Percentiles rank a stretch among this genome's conserved stretches.
These are phyloP conservation scores for Syngnathoides biaculeatus DNA, from an alignment of 2,113 vertebrate genomes.

Conservation along the genomic window DNA sequence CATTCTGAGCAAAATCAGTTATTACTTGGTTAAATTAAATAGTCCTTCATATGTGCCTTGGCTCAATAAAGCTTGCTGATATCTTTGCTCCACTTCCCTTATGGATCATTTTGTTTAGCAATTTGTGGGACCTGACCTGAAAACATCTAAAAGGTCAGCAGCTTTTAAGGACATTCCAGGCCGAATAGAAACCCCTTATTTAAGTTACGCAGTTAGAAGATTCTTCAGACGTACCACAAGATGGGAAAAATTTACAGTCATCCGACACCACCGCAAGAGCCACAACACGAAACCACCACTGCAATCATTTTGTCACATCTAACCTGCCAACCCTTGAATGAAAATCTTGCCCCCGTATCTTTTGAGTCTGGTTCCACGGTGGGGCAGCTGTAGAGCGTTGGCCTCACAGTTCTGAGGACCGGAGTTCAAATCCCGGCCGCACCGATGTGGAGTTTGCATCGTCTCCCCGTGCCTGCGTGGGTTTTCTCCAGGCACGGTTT, in stretches of 20 bases:
- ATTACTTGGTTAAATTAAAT: too few relatives aligned
- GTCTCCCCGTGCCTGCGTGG: too few relatives aligned
- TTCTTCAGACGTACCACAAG: slow-evolving; percentile 30
- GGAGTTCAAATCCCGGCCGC: too few relatives aligned
- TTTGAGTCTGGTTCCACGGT: too few relatives aligned
- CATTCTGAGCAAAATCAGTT: too few relatives aligned
- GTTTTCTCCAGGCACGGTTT: too few relatives aligned
- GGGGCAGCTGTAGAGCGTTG: too few relatives aligned
- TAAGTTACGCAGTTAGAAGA: slow-evolving; percentile 13
- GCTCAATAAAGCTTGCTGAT: too few relatives aligned
- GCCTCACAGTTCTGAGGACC: too few relatives aligned
- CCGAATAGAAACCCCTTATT: not conserved
- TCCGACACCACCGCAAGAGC: slow-evolving; percentile 25
- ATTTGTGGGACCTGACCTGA: slow-evolving; percentile 24
- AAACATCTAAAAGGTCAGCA: not conserved
- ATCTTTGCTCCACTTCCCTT: too few relatives aligned
- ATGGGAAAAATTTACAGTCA: slow-evolving; percentile 50
- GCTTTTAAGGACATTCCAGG: not conserved
- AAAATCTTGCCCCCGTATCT: slow-evolving; percentile 18
- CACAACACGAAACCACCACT: not conserved
- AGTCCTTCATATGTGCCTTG: too few relatives aligned
- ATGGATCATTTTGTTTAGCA: slow-evolving; percentile 18
- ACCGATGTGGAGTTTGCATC: too few relatives aligned
- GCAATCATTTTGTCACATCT: slow-evolving; percentile 49
- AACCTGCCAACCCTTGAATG: slow-evolving; percentile 28